A percentile compares a stretch with the other conserved stretches of the same genome.
Evolutionary conservation across 2,797 vertebrate genomes (phyloP).

Genomic region (Macrochelys suwanniensis): DNA sequence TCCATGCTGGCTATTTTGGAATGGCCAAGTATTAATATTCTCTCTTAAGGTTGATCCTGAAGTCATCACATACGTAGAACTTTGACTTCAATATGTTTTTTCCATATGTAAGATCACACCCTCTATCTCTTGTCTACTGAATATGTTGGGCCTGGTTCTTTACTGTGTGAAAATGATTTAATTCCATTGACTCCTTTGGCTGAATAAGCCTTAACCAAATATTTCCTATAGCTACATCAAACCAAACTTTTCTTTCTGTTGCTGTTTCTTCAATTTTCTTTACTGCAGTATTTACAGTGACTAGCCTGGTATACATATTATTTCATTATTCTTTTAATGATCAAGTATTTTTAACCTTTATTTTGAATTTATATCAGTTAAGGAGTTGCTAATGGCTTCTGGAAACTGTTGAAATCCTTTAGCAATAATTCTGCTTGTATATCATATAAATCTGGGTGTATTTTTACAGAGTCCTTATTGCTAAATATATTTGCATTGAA

Average conservation of each 20-base stretch:
- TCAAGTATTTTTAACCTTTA: not conserved
- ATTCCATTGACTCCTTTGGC: accelerated
- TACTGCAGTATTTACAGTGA: not conserved
- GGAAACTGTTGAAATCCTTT: not conserved
- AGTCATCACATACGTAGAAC: not conserved
- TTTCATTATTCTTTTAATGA: not conserved
- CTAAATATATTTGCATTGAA: not conserved
- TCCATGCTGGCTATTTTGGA: not conserved
- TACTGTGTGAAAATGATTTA: accelerated
- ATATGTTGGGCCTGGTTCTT: not conserved
- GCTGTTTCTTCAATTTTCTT: not conserved
- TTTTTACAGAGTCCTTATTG: accelerated
- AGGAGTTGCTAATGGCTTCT: not conserved
- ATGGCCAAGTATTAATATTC: not conserved
- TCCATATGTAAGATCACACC: accelerated
- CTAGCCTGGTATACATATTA: not conserved
- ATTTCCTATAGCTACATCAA: not conserved
- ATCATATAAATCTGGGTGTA: accelerated
- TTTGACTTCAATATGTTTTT: not conserved
- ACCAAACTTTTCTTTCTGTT: not conserved
- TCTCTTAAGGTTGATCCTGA: not conserved
- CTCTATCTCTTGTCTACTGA: not conserved
- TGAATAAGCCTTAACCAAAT: not conserved
- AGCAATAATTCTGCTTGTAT: not conserved
- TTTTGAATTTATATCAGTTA: not conserved